Evolutionary conservation across 2,888 invertebrate genomes (phyloP).

Genomic region (Eilema griseolum): DNA sequence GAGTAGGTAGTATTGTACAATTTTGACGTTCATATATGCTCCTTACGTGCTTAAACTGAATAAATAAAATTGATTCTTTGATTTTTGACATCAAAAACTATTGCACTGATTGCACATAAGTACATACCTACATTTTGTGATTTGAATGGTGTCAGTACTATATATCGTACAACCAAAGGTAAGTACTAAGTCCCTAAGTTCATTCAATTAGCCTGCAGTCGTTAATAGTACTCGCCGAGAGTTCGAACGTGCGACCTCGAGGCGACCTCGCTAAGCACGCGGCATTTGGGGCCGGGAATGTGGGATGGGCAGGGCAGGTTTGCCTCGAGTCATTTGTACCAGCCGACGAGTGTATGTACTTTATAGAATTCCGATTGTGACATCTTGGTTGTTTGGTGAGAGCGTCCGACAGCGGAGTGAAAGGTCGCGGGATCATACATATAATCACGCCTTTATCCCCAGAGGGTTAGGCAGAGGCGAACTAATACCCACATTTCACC

Average conservation of each 20-base stretch:
- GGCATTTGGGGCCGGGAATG: constrained; percentile 51
- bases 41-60: no score
- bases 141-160: no score
- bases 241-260: constrained; percentile 45
- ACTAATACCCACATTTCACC: no score
- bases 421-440: neutral
- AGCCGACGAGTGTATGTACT: neutral
- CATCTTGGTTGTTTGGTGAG: neutral
- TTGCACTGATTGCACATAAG: no score
- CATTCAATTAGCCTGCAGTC: neutral
- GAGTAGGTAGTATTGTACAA: no score
- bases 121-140: no score
- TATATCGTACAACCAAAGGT: no score
- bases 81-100: no score
- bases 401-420: neutral
- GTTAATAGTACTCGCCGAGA: constrained; percentile 1
- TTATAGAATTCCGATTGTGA: neutral
- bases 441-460: no score
- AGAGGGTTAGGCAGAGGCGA: no score
- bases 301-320: constrained; percentile 33
- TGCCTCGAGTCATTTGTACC: neutral
- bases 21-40: no score
- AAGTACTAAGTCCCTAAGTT: neutral
- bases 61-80: no score
- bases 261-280: constrained; percentile 45